Conservation (phyloP, 2,888 invertebrate genomes). For the Ichneumoninae sp. region DNA sequence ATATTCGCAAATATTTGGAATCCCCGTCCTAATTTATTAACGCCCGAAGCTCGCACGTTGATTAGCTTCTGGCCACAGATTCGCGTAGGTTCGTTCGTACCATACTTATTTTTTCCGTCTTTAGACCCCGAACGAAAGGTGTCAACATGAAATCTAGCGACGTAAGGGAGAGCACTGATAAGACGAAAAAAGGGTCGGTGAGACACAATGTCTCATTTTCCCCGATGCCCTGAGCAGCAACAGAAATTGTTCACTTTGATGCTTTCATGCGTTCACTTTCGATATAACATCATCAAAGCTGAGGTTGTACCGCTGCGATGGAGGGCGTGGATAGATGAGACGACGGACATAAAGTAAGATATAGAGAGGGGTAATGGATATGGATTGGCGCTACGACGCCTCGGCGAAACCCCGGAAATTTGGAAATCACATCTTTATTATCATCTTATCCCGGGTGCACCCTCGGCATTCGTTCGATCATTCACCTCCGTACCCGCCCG, state of each 20-base stretch:
- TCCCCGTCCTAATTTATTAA: not conserved
- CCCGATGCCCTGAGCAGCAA: not conserved
- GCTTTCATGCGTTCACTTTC: constrained; percentile 29
- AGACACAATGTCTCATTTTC: not conserved
- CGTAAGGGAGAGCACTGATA: not conserved
- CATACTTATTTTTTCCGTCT: not conserved
- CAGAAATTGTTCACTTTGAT: constrained; percentile 30
- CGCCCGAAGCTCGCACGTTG: not conserved
- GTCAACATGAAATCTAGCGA: not conserved
- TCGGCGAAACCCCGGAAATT: constrained; percentile 43
- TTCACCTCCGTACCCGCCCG: constrained; percentile 5
- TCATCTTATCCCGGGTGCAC: constrained; percentile 34
- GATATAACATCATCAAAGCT: constrained; percentile 40
- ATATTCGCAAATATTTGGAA: not conserved
- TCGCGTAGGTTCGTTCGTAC: not conserved
- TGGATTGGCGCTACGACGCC: constrained; percentile 12
- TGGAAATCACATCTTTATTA: constrained; percentile 51
- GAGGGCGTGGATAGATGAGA: constrained; percentile 10
- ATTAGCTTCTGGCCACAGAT: not conserved
- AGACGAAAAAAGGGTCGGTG: not conserved
- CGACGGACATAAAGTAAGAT: constrained; percentile 1
- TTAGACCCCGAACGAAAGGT: not conserved
- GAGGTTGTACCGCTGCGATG: not conserved
- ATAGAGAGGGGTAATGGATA: constrained; percentile 5
- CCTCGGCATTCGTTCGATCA: constrained; percentile 9